A percentile compares a stretch with the other conserved stretches of the same genome.
Evolutionary conservation across 2,113 vertebrate genomes (phyloP).

Genomic region (Brevimyrus niger): DNA sequence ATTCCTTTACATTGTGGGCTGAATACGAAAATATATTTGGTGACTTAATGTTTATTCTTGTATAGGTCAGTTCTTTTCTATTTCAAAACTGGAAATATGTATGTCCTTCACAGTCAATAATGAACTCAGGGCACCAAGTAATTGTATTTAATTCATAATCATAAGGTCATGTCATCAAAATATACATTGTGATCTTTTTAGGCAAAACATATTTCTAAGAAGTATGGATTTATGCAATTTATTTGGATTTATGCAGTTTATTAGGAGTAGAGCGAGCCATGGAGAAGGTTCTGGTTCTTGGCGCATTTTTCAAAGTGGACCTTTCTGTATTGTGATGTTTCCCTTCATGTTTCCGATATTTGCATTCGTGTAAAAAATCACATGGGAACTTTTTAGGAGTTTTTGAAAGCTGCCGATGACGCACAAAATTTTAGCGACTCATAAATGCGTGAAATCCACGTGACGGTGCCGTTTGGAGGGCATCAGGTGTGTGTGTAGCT

Average conservation of each 20-base stretch:
- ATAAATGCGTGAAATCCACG: not conserved
- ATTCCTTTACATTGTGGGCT: not conserved
- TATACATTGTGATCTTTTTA: not conserved
- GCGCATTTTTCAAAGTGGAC: not conserved
- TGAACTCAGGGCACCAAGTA: constrained; percentile 14
- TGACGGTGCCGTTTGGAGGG: not conserved
- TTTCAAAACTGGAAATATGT: not conserved
- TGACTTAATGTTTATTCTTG: not conserved
- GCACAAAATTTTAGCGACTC: not conserved
- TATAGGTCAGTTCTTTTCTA: not conserved
- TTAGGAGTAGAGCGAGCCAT: not conserved
- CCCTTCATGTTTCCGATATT: not conserved
- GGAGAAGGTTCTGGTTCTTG: not conserved
- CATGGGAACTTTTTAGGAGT: not conserved
- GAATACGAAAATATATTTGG: not conserved
- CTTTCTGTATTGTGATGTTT: not conserved
- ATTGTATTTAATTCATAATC: not conserved
- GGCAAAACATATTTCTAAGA: not conserved
- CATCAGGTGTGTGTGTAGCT: not conserved
- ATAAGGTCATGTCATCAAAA: not conserved
- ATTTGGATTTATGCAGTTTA: not conserved
- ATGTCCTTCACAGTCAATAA: not conserved
- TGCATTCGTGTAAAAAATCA: not conserved
- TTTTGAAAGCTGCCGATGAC: not conserved
- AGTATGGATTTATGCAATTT: not conserved